Conservation (phyloP, 2,113 vertebrate species). For the Acrocephalus arundinaceus region DNA sequence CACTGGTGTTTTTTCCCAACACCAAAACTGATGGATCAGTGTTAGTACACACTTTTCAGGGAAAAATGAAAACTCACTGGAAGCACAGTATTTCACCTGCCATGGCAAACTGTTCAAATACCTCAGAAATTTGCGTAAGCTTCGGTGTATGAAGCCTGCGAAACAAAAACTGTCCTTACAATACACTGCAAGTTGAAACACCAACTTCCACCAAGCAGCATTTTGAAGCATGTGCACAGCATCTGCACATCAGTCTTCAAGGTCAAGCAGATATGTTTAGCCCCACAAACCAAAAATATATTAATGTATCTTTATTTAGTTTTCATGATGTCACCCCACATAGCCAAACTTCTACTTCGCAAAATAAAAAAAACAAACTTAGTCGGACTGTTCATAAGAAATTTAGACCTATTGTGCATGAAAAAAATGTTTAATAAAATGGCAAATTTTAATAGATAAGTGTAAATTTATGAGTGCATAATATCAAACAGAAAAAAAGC, state of each 20-base stretch:
- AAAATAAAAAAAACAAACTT: constrained; percentile 32
- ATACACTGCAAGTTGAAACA: constrained; percentile 38
- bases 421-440: constrained; percentile 80
- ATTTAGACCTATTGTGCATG: constrained; percentile 71
- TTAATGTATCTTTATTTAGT: constrained; percentile 65
- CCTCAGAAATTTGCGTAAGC: constrained; percentile 13
- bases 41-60: constrained; percentile 60
- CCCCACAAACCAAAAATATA: constrained; percentile 71
- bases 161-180: background rate
- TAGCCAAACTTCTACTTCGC: constrained; percentile 62
- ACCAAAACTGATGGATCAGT: constrained; percentile 63
- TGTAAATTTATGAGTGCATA: constrained; percentile 77
- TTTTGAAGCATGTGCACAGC: constrained; percentile 54
- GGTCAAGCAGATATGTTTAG: constrained; percentile 63
- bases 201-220: constrained; percentile 23
- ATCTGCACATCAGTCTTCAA: constrained; percentile 55
- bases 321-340: constrained; percentile 73
- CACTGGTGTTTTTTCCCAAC: constrained; percentile 66
- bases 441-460: constrained; percentile 79
- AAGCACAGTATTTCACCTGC: constrained; percentile 64
- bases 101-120: constrained; percentile 41
- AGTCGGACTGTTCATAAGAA: constrained; percentile 68
- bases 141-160: background rate
- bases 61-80: constrained; percentile 33
- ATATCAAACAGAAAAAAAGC: constrained; percentile 77